Evolutionary conservation across 2,113 vertebrate species (phyloP).

Genomic region (Hydrochoerus hydrochaeris): DNA sequence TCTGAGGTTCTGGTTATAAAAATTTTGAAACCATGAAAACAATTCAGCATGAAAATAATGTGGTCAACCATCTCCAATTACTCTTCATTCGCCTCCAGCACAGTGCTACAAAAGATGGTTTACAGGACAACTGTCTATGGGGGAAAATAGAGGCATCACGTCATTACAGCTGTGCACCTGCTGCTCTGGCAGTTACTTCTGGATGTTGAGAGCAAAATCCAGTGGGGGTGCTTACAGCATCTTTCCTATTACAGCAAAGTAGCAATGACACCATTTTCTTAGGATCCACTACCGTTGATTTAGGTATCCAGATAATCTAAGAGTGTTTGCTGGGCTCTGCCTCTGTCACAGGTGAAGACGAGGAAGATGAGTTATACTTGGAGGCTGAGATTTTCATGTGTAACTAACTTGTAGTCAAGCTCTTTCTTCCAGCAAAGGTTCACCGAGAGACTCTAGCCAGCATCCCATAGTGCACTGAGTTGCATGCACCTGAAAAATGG

Average conservation of each 20-base stretch:
- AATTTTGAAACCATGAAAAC: background rate
- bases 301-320: background rate
- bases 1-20: background rate
- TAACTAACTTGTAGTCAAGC: background rate
- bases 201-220: conserved; percentile 30
- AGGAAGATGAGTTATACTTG: background rate
- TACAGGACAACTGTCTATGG: background rate
- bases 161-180: conserved; percentile 2
- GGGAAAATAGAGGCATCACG: background rate
- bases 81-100: background rate
- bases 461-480: background rate
- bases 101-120: background rate
- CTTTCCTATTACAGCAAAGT: conserved; percentile 32
- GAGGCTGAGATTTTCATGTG: background rate
- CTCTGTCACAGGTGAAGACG: background rate
- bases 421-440: conserved; percentile 13
- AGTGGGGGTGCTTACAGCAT: background rate
- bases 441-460: background rate
- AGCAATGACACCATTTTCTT: conserved; percentile 34
- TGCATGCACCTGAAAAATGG: background rate
- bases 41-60: background rate
- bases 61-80: background rate
- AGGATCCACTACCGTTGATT: background rate
- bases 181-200: conserved; percentile 9
- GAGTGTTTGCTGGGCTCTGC: background rate